These are phyloP conservation scores for Manis crassicaudata DNA, from an alignment of 2,797 vertebrate species.

Conservation along the genomic window DNA sequence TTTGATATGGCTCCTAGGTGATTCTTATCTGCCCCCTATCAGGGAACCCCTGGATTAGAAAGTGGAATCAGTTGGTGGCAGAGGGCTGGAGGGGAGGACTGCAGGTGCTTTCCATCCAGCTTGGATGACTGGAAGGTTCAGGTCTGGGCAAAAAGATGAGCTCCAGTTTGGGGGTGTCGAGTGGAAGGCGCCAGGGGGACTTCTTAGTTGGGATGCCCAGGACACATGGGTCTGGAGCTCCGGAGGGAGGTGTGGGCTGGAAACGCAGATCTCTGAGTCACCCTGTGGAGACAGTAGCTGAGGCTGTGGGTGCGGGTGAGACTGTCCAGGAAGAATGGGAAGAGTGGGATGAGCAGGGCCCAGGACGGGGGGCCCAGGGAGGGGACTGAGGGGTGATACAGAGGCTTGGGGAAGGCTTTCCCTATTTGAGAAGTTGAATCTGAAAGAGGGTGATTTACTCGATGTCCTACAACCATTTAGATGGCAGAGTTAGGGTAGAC, in stretches of 20 bases:
- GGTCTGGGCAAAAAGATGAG: not conserved
- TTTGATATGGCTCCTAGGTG: slow-evolving; percentile 56
- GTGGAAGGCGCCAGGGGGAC: slow-evolving; percentile 37
- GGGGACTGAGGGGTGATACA: not conserved
- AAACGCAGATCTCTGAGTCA: slow-evolving; percentile 57
- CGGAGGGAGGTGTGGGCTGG: slow-evolving; percentile 32
- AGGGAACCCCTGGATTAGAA: slow-evolving; percentile 58
- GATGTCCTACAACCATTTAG: slow-evolving; percentile 31
- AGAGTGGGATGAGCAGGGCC: not conserved
- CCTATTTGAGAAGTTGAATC: not conserved
- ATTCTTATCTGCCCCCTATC: slow-evolving; percentile 44
- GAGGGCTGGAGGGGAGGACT: not conserved
- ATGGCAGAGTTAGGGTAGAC: not conserved
- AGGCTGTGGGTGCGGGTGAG: slow-evolving; percentile 31
- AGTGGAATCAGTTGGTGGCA: slow-evolving; percentile 25
- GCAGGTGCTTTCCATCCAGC: slow-evolving; percentile 31
- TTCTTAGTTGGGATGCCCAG: slow-evolving; percentile 3
- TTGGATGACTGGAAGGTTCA: not conserved
- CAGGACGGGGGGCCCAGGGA: not conserved
- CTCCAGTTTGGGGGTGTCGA: slow-evolving; percentile 2
- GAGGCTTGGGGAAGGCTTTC: not conserved
- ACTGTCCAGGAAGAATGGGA: not conserved
- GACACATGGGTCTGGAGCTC: slow-evolving; percentile 25
- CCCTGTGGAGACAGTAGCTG: not conserved
- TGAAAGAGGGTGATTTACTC: not conserved